Conservation (phyloP, 1,140 invertebrate species). For the Drosophila nasuta region DNA sequence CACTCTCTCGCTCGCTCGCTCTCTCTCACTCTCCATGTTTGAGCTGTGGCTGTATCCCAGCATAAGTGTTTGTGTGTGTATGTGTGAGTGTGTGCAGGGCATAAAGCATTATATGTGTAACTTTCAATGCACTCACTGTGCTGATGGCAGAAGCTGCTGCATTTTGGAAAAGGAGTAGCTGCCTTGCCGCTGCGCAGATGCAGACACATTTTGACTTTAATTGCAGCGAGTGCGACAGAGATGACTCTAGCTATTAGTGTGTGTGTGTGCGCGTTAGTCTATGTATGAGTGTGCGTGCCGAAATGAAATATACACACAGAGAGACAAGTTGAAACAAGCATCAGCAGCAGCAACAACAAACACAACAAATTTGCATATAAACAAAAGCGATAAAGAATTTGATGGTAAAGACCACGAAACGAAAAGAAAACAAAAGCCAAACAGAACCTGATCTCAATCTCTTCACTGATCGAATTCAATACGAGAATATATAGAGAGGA, state of each 20-base stretch:
- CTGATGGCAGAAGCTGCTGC: conserved; percentile 74
- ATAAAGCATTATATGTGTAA: conserved; percentile 58
- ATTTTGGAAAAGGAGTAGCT: conserved; percentile 77
- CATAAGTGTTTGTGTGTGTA: conserved; percentile 32
- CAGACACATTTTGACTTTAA: conserved; percentile 74
- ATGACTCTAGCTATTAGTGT: conserved; percentile 59
- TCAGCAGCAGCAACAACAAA: conserved; percentile 43
- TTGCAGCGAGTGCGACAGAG: conserved; percentile 70
- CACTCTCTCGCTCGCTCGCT: conserved; percentile 1
- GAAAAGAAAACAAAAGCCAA: conserved; percentile 45
- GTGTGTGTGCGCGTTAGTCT: conserved; percentile 17
- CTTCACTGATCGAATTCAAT: conserved; percentile 36
- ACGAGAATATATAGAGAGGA: conserved; percentile 22
- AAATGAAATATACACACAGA: conserved; percentile 63
- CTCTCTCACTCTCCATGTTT: conserved; percentile 23
- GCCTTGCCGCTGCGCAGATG: conserved; percentile 74
- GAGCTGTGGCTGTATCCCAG: conserved; percentile 34
- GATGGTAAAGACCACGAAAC: conserved; percentile 37
- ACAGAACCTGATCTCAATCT: conserved; percentile 55
- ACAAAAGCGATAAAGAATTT: conserved; percentile 68
- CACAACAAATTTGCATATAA: conserved; percentile 78
- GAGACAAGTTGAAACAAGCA: conserved; percentile 37
- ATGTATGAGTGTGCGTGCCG: conserved; percentile 50
- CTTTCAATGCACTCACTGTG: conserved; percentile 72
- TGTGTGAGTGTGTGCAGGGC: conserved; percentile 36